phyloP scores from a whole-genome alignment of 2,113 vertebrate genomes.

The Eudorcas thomsonii region DNA sequence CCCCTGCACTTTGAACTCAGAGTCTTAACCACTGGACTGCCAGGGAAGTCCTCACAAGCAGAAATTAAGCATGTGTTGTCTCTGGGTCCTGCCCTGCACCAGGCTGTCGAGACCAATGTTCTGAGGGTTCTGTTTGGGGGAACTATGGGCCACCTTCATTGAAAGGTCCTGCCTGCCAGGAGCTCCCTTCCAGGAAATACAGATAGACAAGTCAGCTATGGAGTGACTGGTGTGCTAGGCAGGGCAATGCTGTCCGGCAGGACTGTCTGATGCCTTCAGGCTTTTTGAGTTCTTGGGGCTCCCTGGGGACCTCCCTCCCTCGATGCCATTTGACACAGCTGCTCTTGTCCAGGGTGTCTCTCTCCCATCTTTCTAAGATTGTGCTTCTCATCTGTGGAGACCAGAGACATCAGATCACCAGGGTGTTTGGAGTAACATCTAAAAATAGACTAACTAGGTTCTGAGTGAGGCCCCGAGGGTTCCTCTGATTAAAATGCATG shows the following conservation, averaged over 20 bases:
- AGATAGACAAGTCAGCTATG: accelerated
- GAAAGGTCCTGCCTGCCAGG: not conserved
- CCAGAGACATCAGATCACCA: not conserved
- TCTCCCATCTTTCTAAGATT: no score
- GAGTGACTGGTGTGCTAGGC: accelerated
- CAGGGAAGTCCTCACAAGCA: not conserved
- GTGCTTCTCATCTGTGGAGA: not conserved
- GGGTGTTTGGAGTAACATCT: not conserved
- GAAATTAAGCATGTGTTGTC: no score
- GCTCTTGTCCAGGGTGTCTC: accelerated
- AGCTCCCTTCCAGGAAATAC: not conserved
- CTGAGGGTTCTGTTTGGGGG: not conserved
- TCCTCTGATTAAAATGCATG: conserved; percentile 37
- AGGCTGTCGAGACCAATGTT: no score
- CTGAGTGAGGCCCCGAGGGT: not conserved
- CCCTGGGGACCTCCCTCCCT: not conserved
- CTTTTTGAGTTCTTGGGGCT: not conserved
- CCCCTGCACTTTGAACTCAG: not conserved
- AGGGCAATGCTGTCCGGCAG: accelerated
- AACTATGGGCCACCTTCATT: not conserved
- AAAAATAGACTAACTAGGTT: conserved; percentile 28
- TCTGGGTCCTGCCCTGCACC: accelerated
- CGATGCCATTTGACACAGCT: not conserved
- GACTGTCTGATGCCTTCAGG: accelerated
- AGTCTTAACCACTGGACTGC: not conserved